These are phyloP conservation scores for Rattus norvegicus DNA, from an alignment of 2,113 vertebrate genomes.

Conservation along the genomic window GRCr8 NC_086021.1:135028001-135028500, in stretches of 20 bases:
- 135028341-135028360: no score
- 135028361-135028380: not conserved
- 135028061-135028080: not conserved
- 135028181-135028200: not conserved
- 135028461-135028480: not conserved
- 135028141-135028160: not conserved
- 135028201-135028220: not conserved
- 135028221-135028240: not conserved
- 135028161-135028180: not conserved
- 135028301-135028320: not conserved
- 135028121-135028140: not conserved
- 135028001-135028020: not conserved
- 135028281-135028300: not conserved
- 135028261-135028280: not conserved
- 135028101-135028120: not conserved
- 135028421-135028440: not conserved
- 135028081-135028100: not conserved
- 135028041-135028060: not conserved
- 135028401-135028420: no score
- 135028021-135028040: not conserved
- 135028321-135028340: not conserved
- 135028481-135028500: not conserved
- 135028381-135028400: not conserved
- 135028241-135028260: not conserved
- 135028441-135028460: not conserved